Evolutionary conservation across 2,888 invertebrate genomes (phyloP), one percentile per base, ranked within the genome.

Genomic region (Aethes cnicana): DNA sequence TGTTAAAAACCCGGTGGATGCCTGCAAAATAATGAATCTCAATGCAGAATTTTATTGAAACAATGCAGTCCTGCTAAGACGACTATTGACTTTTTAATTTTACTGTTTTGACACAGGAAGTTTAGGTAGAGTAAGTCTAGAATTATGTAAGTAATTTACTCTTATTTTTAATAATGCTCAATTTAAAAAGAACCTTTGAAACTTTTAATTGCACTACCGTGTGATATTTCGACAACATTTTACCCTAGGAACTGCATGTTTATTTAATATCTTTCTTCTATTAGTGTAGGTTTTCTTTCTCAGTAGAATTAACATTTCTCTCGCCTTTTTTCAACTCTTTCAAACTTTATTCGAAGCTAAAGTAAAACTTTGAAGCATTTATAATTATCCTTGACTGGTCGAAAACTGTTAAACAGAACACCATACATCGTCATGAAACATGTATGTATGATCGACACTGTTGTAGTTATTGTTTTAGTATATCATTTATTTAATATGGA

Each of bases 171-270:
- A 50, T 50, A 30, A 71, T 72, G 77, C 77, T 83, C 80, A 81
- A 78, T 73, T 60, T 61, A 55, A 56, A 67, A 73, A 62, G 64
- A 72, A 80, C 77, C 81, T 81, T 81, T 81, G 73, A 79, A 81
- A 83, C 77, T 81, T 82, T 83, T 84, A 81, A 83, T 81, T 84
- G 87, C 87, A 86, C 76, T 78, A 76, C 65, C 61, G 63, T 69
- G 62, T 66, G 64, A 64, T 66, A 56, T 66, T 56, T 57, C 64
- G 64, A 64, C 58, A 63, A 64, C n/a, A 64, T 67, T 66, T 68
- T 53, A 52, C 56, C 57, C 47, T 53, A 58, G 61, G 65, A 69
- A 66, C 63, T 66, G 71, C 72, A 69, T 72, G 65, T 62, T 66
- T 69, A 44, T 65, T 62, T 57, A 57, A 58, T 58, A 57, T 60